A percentile compares a stretch with the other conserved stretches of the same genome.
Conservation (phyloP, 2,113 vertebrate species). For the Tachysurus fulvidraco region DNA sequence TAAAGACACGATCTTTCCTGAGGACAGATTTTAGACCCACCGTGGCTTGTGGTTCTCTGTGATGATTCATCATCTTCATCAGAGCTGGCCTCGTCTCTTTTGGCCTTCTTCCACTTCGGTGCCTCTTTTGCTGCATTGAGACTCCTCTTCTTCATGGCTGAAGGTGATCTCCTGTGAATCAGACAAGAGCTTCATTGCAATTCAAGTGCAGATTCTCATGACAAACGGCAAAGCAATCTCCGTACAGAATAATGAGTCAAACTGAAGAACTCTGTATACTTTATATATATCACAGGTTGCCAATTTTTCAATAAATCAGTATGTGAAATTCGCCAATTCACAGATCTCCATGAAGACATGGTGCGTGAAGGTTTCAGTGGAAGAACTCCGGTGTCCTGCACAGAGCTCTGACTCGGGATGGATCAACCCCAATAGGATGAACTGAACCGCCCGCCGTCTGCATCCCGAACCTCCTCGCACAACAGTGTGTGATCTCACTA, state of each 20-base stretch:
- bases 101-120: conserved; percentile 51
- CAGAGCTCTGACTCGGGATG: too few species aligned
- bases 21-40: conserved; percentile 26
- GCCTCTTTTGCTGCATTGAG: conserved; percentile 37
- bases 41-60: conserved; percentile 57
- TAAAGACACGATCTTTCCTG: not conserved
- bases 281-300: not conserved
- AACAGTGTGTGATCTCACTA: not conserved
- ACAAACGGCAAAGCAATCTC: not conserved
- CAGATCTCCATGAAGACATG: too few species aligned
- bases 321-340: not conserved
- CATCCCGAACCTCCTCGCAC: not conserved
- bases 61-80: conserved; percentile 58
- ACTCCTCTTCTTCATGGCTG: conserved; percentile 70
- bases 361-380: too few species aligned
- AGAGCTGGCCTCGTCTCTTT: conserved; percentile 56
- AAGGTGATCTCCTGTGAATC: conserved; percentile 6
- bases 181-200: not conserved
- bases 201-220: not conserved
- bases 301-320: not conserved
- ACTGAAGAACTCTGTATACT: not conserved
- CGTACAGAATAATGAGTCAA: not conserved
- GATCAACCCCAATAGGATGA: not conserved
- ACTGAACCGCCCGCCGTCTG: not conserved
- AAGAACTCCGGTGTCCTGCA: not conserved